Evolutionary conservation across 2,797 vertebrate genomes (phyloP), one percentile per base, ranked within the genome.

Genomic region (Danio tinwini): DNA sequence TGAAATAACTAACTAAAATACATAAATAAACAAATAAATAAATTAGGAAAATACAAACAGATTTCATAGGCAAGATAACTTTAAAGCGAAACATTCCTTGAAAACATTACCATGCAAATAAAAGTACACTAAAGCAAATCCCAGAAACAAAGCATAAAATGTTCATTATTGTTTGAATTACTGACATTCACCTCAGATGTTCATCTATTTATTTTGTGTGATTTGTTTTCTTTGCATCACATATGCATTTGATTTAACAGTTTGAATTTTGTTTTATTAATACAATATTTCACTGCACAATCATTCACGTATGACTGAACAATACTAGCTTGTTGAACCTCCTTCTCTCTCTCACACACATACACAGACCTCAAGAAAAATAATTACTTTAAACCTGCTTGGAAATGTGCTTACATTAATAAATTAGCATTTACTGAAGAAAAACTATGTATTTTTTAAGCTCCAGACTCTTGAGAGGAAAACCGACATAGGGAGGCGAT

Each of bases 391-490:
- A 64, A 13, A 76, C 40, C 63, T 76, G 52, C 74, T 37, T 17
- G 21, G 74, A 76, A 67, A 76, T 58, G 52, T 55, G 40, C 67
- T 67, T 47, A 58, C 47, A 56, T 47, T 76, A 63, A 67, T 37
- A 5, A 67, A 67, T 76, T 58, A 47, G 14, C 5, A 56, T 58
- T 67, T 47, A 37, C 50, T 56, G 16, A 10, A 58, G 14, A 76
- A 64, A 9, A 37, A 29, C 11, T 2, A 11, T 68, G 55, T 5
- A 5, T 42, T 39, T 42, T 42, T 42, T 39, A 58, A 44, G 50
- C 40, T 37, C 44, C 40, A 6, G 40, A 56, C 21, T 47, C 40
- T 11, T 17, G 40, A 76, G 16, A 67, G 50, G 13, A 67, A 67
- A 76, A n/a, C n/a, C 58, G 10, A 56, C 62, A 47, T 56, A 56